Evolutionary conservation across 2,797 vertebrate genomes (phyloP), one percentile per base, ranked within the genome.

Genomic region (Valencia hispanica): DNA sequence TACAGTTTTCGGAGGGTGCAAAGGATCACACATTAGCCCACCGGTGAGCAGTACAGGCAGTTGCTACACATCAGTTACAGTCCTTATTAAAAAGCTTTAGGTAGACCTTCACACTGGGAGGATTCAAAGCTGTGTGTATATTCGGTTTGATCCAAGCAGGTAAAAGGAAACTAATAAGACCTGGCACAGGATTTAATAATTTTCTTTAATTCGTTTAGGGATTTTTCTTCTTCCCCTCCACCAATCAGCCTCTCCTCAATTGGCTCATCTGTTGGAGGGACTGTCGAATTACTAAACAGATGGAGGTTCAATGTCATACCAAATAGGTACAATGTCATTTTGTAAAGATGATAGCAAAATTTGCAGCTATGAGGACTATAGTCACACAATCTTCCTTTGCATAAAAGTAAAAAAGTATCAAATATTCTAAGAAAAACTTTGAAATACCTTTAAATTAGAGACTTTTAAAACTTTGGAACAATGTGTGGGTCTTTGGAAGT

Each of bases 21-120:
- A 69, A 68, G 15, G 15, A 25, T 71, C 34, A 72, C 61, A 39
- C 22, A 15, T 81, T 20, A 63, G n/a, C 20, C 93, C 93, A 93
- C 87, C 86, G 86, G 92, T 92, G 92, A 91, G 92, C 93, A 90
- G 85, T 84, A 89, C 70, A 87, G 84, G n/a, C 74, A 75, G 73
- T 53, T 65, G 41, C 12, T n/a, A 27, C 57, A 48, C 65, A 71
- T 30, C 27, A 73, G 53, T 61, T n/a, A 0, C 9, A 47, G 48
- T 72, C 63, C 61, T 77, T 34, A 50, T 53, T 70, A 47, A 86
- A 68, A 77, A 68, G 61, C 53, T 72, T 34, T 65, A 73, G 81
- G 84, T 83, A 74, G 59, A 77, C 27, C 32, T 72, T 74, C 63
- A 55, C 39, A 63, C 30, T 75, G 63, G 43, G 72, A 57, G 78